Percentiles rank a stretch among this genome's conserved stretches.
These are phyloP conservation scores for Fregetta grallaria DNA, from an alignment of 2,113 vertebrate genomes.

Conservation along the genomic window DNA sequence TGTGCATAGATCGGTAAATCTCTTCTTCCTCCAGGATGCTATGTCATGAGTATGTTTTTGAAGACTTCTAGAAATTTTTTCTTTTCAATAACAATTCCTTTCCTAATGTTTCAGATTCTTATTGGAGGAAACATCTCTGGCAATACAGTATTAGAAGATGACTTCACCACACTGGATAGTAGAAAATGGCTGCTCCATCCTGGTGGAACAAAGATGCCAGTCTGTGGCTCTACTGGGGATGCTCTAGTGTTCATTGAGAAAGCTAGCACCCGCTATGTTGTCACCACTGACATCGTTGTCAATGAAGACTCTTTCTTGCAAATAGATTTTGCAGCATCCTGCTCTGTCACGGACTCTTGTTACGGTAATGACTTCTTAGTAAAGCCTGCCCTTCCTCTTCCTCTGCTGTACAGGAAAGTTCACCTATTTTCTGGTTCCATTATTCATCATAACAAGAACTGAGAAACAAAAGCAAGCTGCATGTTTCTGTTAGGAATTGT, in stretches of 20 bases:
- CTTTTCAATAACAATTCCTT: not conserved
- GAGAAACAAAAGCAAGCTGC: not conserved
- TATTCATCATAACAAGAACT: not conserved
- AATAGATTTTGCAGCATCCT: constrained; percentile 97
- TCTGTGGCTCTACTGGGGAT: constrained; percentile 92
- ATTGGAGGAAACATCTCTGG: constrained; percentile 96
- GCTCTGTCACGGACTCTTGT: constrained; percentile 96
- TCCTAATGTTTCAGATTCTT: constrained; percentile 81
- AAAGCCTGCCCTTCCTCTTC: not conserved
- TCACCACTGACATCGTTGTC: constrained; percentile 93
- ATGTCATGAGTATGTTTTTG: not conserved
- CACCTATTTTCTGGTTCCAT: not conserved
- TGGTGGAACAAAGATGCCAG: constrained; percentile 94
- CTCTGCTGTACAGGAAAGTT: not conserved
- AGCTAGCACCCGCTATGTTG: constrained; percentile 93
- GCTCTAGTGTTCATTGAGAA: constrained; percentile 98
- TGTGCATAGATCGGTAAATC: not conserved
- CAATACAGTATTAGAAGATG: constrained; percentile 93
- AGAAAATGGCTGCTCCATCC: constrained; percentile 97
- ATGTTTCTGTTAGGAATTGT: not conserved
- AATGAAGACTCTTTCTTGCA: constrained; percentile 94
- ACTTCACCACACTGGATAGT: constrained; percentile 88
- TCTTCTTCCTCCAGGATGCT: not conserved
- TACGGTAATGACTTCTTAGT: constrained; percentile 81
- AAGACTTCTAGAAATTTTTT: not conserved